Conservation (phyloP, 2,113 vertebrate genomes). For the Orthonyx spaldingii region DNA sequence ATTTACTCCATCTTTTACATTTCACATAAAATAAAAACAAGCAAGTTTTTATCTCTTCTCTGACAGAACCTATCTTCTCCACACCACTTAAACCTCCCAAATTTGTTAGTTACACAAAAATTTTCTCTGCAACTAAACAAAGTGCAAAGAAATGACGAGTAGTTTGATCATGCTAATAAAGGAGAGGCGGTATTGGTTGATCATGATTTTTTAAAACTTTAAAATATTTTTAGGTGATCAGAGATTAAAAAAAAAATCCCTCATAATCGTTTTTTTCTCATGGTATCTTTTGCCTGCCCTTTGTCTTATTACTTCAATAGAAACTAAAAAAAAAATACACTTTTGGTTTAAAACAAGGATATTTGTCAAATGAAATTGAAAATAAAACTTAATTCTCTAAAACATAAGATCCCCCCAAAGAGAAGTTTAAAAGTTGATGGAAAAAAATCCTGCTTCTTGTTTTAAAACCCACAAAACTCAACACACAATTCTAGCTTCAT, state of each 20-base stretch:
- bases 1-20: not conserved
- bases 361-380: not conserved
- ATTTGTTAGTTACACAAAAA: not conserved
- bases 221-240: not conserved
- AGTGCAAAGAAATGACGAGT: not conserved
- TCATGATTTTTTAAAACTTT: fast-evolving
- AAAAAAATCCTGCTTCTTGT: fast-evolving
- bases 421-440: not conserved
- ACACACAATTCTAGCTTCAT: not conserved
- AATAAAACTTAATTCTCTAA: not conserved
- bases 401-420: not conserved
- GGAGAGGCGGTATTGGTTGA: not conserved
- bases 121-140: not conserved
- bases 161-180: not conserved
- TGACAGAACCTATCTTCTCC: not conserved
- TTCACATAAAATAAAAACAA: not conserved
- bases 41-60: not conserved
- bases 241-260: too few species aligned
- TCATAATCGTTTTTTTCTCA: too few species aligned
- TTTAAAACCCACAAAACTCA: not conserved
- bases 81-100: not conserved
- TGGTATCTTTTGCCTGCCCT: fast-evolving
- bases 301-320: not conserved
- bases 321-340: not conserved
- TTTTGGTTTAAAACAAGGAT: not conserved